Evolutionary conservation across 2,888 invertebrate genomes (phyloP), one percentile per base, ranked within the genome.

Genomic region (Nebria salina): DNA sequence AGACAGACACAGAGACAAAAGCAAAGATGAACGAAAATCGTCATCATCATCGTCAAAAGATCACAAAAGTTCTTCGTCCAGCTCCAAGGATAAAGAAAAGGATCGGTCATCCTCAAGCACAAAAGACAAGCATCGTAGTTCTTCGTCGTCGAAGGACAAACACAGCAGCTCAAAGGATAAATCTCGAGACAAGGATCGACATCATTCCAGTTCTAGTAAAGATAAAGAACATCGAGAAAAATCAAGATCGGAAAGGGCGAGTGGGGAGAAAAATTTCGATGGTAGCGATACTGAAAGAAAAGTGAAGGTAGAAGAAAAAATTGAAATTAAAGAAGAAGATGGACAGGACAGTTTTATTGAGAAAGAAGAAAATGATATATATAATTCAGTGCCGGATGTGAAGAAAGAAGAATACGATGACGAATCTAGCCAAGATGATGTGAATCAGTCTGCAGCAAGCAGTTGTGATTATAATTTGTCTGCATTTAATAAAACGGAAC

Each of bases 401-500:
- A 83, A 85, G 65, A 84, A 84, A 81, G 87, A 88, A 82, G 87
- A 87, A 79, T 88, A 87, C 7, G 86, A 87, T 41, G 86, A 88
- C 76, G 78, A 78, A 11, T 66, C 74, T n/a, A 34, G 64, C 7
- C 65, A 73, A 41, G 83, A 82, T 9, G 82, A 82, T 88, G 86
- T 89, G 84, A 90, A 90, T 90, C 90, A 89, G 86, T 93, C 89
- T 85, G 91, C 88, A 83, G 91, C 91, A n/a, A 94, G 94, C 83
- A 94, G 93, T 74, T 94, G 94, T 88, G 94, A 94, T 86, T 94
- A 94, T 87, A 94, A 92, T 73, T 84, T 94, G 88, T 93, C 94
- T 72, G 93, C 93, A 85, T 94, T 94, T 84, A 54, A 54, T 54
- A 89, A 90, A 70, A 88, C 90, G 83, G 92, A 92, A 84, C 89